phyloP scores from a whole-genome alignment of 2,113 vertebrate species.

The Hystrix brachyura region DNA sequence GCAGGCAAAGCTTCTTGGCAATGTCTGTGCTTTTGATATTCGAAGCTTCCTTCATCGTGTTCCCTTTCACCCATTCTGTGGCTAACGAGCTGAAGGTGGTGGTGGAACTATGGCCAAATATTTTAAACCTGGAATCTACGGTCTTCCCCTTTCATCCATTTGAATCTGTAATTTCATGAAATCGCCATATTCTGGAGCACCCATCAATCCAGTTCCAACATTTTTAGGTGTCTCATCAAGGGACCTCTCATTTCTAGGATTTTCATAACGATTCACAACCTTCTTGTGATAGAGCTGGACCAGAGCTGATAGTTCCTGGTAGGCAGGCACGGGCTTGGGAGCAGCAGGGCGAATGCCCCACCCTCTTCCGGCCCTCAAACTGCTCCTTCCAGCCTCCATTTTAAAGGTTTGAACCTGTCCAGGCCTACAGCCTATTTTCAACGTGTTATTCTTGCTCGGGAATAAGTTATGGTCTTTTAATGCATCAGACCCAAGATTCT shows the following conservation, averaged over 20 bases:
- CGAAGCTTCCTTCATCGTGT: slow-evolving; percentile 91
- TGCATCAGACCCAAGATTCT: slow-evolving; percentile 16
- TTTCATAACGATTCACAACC: slow-evolving; percentile 95
- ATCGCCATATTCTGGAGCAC: slow-evolving; percentile 96
- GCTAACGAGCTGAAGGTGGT: slow-evolving; percentile 96
- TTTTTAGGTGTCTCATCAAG: slow-evolving; percentile 95
- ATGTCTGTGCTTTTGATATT: slow-evolving; percentile 97
- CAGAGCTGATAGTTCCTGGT: slow-evolving; percentile 53
- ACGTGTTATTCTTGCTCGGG: background rate
- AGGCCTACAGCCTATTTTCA: background rate
- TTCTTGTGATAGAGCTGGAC: slow-evolving; percentile 86
- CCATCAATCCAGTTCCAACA: slow-evolving; percentile 97
- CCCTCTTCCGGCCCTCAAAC: background rate
- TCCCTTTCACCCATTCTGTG: slow-evolving; percentile 94
- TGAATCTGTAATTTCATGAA: slow-evolving; percentile 99
- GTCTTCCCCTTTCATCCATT: slow-evolving; percentile 94
- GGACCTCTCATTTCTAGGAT: slow-evolving; percentile 95
- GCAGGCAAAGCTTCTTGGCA: slow-evolving; percentile 92
- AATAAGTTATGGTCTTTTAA: slow-evolving; percentile 32
- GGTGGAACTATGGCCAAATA: slow-evolving; percentile 80
- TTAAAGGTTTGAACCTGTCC: background rate
- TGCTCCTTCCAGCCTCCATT: background rate
- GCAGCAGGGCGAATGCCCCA: background rate
- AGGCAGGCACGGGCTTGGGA: slow-evolving; percentile 55
- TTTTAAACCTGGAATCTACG: slow-evolving; percentile 94